Base-by-base conservation (phyloP, 2,888 invertebrate species). In the Athrips mouffetella region DNA sequence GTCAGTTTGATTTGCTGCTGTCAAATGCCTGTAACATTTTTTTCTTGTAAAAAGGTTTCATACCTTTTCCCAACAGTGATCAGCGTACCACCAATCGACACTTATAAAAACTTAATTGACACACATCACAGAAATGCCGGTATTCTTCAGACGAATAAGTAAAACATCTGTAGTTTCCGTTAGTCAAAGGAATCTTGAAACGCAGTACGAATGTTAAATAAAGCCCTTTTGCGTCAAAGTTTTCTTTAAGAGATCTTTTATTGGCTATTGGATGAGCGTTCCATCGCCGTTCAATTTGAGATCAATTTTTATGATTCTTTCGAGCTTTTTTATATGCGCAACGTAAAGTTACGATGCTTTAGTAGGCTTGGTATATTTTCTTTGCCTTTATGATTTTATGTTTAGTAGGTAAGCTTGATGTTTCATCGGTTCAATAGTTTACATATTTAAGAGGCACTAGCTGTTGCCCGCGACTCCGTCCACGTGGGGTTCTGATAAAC, bases 161-260 rank as follows among this genome's bases (percentile, higher is more conserved):
- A n/a, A n/a, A n/a, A n/a, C 21, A 37, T 37, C 37, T 37, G 1
- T 37, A 21, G 21, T 37, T n/a, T 21, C 2, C 8, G 6, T 21
- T 18, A 6, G 1, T 21, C 10, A 11, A 2, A 62, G 64, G 63
- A 63, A 58, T 53, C 47, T 54, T 51, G 59, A 62, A n/a, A 74
- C 76, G 73, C 70, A 58, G 48, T 49, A 37, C 51, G 80, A 79
- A 80, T 80, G 63, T 66, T 71, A 76, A 79, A 65, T 63, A 65
- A 64, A 62, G 48, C 56, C 58, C 55, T 65, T 62, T 59, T 48
- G 47, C 53, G 49, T 46, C 48, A 48, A 66, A 57, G 57, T 59
- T 70, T 64, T 64, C 63, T 47, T 53, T 57, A 64, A 65, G 61
- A 56, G 53, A 51, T 55, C 48, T 65, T 69, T 70, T 68, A 70